Base-by-base conservation (phyloP, 1,140 invertebrate species). In the Laodelphax striatellus region DNA sequence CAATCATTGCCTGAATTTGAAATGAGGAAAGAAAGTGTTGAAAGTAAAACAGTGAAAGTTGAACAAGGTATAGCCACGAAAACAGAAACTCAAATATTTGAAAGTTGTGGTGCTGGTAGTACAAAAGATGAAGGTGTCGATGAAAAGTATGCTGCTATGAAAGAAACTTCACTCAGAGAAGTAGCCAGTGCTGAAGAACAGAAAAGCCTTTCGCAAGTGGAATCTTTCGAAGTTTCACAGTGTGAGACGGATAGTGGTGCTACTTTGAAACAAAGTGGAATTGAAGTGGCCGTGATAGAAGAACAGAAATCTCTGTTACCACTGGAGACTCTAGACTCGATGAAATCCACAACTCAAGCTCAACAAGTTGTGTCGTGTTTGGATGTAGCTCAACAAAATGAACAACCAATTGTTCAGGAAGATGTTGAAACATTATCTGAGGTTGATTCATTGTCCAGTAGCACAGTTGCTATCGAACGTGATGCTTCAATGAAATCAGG, bases 381-480 rank as follows among this genome's bases (percentile, higher is more conserved):
- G 21, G 16, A 50, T 19, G 46, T 50, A 19, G 46, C 21, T 50
- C 8, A 50, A 22, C 43, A 50, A 50, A 17, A 19, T 5, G 16
- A 11, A 10, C 46, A 50, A 19, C 46, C 46, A 6, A 19, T 17
- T 10, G 9, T 10, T 46, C 8, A 31, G n/a, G 31, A 56, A 62
- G 38, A 54, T 54, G 53, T 61, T 38, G 24, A 50, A 50, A 41
- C 57, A 55, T 53, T 54, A 62, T 38, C 24, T 13, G 10, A 52
- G 4, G 38, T 55, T 46, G 50, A 8, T 0, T 5, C 31, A 1
- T n/a, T 28, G 28, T 44, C n/a, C 17, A 41, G 19, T 24, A 24
- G 52, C 13, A 38, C 21, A 31, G 38, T 11, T 11, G 42, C 21
- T 1, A 43, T 38, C 2, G 46, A 50, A 17, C 21, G 46, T 6